A percentile compares a stretch with the other conserved stretches of the same genome.
Evolutionary conservation across 2,113 vertebrate genomes (phyloP).

Genomic region (Mustela nigripes): DNA sequence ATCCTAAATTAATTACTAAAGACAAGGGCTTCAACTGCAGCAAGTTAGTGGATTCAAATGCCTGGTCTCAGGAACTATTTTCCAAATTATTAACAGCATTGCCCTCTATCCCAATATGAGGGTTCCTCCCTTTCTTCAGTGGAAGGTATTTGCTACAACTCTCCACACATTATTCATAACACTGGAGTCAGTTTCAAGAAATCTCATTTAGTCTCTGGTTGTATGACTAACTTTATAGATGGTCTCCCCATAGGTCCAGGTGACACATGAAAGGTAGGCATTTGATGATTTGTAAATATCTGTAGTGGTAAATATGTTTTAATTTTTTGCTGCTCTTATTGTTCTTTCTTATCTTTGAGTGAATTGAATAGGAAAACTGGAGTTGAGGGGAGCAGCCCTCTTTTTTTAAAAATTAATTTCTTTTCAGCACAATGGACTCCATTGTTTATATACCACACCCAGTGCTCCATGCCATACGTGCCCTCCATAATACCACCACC

Average conservation of each 20-base stretch:
- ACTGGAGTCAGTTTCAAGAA: background rate
- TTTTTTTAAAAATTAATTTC: background rate
- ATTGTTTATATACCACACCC: no score
- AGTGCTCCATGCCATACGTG: no score
- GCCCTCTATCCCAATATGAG: background rate
- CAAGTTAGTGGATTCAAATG: background rate
- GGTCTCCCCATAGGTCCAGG: background rate
- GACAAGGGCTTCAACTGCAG: background rate
- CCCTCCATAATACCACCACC: no score
- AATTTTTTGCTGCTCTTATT: constrained; percentile 10
- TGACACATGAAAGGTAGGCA: background rate
- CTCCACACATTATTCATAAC: background rate
- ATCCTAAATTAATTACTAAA: background rate
- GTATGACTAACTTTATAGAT: background rate
- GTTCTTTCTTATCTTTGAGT: background rate
- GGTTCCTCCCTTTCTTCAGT: background rate
- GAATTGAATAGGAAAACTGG: background rate
- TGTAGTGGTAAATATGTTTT: background rate
- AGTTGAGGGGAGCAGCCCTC: background rate
- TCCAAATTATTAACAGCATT: constrained; percentile 1
- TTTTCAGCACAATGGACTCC: no score
- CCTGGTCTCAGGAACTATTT: background rate
- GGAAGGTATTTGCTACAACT: background rate
- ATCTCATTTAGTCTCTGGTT: background rate
- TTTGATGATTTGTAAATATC: background rate